Evolutionary conservation across 23 tunicate genomes (phyloP).

Genomic region (Phallusia fumigata): DNA sequence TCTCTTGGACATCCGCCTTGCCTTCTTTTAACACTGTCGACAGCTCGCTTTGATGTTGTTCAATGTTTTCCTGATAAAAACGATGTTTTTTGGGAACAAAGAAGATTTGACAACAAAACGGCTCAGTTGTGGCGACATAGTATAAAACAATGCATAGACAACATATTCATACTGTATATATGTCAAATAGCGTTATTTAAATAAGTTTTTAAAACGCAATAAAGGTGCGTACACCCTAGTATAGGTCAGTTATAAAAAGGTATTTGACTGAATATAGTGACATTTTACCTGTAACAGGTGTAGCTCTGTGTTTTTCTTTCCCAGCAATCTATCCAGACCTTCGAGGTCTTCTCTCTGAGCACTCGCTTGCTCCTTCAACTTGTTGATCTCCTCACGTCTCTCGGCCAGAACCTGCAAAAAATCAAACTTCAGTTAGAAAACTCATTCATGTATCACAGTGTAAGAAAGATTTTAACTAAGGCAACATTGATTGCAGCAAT

Average conservation of each 20-base stretch:
- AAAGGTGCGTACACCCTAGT: too few species aligned
- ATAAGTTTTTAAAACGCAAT: too few species aligned
- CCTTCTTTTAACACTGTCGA: conserved; percentile 84
- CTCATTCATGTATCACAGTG: neutral
- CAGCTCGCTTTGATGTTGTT: conserved; percentile 84
- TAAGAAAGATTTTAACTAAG: too few species aligned
- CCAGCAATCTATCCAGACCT: conserved; percentile 78
- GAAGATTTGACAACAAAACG: too few species aligned
- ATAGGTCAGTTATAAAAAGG: too few species aligned
- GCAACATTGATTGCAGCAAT: too few species aligned
- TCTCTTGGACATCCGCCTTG: conserved; percentile 86
- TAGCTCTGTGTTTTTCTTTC: conserved; percentile 82
- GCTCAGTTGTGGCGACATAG: too few species aligned
- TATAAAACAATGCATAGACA: neutral
- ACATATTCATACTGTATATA: neutral
- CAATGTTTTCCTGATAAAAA: conserved; percentile 72
- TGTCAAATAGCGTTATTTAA: too few species aligned
- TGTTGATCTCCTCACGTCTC: conserved; percentile 63
- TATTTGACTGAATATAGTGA: too few species aligned
- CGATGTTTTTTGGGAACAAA: too few species aligned
- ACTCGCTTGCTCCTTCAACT: conserved; percentile 67
- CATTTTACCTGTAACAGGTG: conserved; percentile 76
- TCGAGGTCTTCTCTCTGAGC: conserved; percentile 76
- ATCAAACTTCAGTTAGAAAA: neutral
- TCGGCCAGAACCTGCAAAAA: conserved; percentile 64